A percentile compares a stretch with the other conserved stretches of the same genome.
Conservation (phyloP, 2,797 vertebrate genomes). For the Aratinga solstitialis region DNA sequence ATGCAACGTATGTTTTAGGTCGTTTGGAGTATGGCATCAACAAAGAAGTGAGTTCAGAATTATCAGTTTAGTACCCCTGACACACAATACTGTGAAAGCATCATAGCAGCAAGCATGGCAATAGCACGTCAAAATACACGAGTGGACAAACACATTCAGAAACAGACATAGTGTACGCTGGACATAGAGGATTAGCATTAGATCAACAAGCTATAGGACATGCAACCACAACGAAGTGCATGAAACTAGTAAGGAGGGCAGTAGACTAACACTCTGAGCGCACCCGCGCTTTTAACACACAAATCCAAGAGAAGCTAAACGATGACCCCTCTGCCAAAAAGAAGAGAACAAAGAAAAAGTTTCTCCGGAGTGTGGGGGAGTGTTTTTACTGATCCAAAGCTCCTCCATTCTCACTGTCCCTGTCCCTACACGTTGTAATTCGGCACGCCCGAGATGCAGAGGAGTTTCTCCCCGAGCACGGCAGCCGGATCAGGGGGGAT, state of each 20-base stretch:
- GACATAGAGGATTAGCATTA: background rate
- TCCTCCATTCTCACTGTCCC: background rate
- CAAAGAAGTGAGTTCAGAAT: background rate
- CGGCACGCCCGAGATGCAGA: background rate
- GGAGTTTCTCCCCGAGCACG: fast-evolving
- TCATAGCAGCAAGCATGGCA: background rate
- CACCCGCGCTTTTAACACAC: background rate
- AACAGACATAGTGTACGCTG: background rate
- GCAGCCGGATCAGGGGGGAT: background rate
- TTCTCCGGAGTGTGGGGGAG: background rate
- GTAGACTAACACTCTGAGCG: background rate
- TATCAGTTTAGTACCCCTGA: background rate
- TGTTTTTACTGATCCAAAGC: background rate
- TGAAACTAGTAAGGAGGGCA: background rate
- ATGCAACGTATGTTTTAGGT: background rate
- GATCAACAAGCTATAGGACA: background rate
- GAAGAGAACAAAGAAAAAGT: background rate
- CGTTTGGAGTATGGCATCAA: background rate
- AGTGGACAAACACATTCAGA: background rate
- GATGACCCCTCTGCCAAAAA: background rate
- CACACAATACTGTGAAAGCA: background rate
- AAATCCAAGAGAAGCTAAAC: background rate
- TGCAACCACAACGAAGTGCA: background rate
- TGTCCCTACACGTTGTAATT: background rate
- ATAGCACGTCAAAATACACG: background rate